Base-by-base conservation (phyloP, 2,113 vertebrate species). In the Myotis lucifugus region DNA sequence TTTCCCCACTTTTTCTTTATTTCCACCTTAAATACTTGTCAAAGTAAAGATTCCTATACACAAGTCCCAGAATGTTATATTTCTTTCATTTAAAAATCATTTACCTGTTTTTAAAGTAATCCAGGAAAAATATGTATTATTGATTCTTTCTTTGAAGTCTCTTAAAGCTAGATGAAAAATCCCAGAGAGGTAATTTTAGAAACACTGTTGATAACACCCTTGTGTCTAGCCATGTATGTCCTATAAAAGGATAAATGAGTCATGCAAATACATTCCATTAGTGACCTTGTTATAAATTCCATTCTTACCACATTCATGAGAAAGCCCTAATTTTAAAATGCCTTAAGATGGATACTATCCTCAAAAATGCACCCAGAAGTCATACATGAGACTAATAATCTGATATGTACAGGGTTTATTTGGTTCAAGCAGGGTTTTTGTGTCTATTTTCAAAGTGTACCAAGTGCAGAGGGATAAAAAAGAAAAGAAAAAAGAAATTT, bases 281-380 rank as follows among this genome's bases (percentile, higher is more conserved):
- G 59, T 54, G 96, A 85, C 86, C 42, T 86, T 87, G 69, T 96
- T 93, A 94, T 87, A 96, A 97, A 97, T 89, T 91, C n/a, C 85
- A 17, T 95, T 97, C 96, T 85, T 85, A 50, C 48, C 67, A 94
- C 85, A n/a, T 82, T 97, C 89, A 81, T 74, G 72, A 95, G 9
- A 17, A 74, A 64, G 19, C 5, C 56, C 9, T 89, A 85, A 95
- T 97, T 96, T 96, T 48, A 89, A 94, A 97, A 90, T 88, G 40
- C 69, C 72, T 96, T 93, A 54, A 93, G 78, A 94, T 91, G 40
- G 67, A 91, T 32, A 29, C n/a, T 74, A 52, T 27, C 54, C 64
- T 95, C 25, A 96, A 94, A 97, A 94, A 91, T 85, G 15, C 4
- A 89, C 74, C 50, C 70, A 90, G 29, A 90, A 66, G 25, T 92